Evolutionary conservation across 2,113 vertebrate species (phyloP), one percentile per base, ranked within the genome.

Genomic region (Glaucomys volans): DNA sequence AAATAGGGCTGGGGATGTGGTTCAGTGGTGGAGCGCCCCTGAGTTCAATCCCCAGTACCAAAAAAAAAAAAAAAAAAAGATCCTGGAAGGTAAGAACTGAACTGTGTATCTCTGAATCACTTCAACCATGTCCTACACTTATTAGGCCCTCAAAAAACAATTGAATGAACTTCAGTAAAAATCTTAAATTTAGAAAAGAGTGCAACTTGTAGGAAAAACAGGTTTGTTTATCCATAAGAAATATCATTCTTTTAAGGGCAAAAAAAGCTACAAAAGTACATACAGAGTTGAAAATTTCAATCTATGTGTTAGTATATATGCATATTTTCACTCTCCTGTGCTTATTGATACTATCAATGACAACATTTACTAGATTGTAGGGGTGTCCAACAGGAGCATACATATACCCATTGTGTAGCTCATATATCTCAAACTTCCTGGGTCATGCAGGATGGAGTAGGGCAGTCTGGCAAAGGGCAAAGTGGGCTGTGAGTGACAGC

Each of bases 141-240:
- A 44, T 30, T 40, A 76, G 12, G 22, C n/a, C 16, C 17, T 74
- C 37, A 92, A 90, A 35, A 88, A 87, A 83, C 28, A 71, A 57
- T 72, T 28, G 6, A 62, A 89, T 77, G 71, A 96, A 74, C 35
- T 47, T 18, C 17, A 90, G 40, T 54, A 42, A 94, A 83, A 87
- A 71, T 20, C 82, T 76, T 67, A 86, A 79, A 92, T 72, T 90
- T 76, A 71, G 80, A 76, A 86, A 79, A 94, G 10, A 71, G 4
- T 17, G 71, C 26, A 62, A 83, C 8, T 72, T 87, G 14, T 52
- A 57, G 30, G 24, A 84, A 81, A 62, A 50, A 88, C 20, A n/a
- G 35, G 6, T 37, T 35, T 76, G 12, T 47, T 7, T 96, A 74
- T 14, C 3, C 2, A 17, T 85, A 81, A 79, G 26, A 85, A 85